Conservation (phyloP, 2,113 vertebrate species). For the Grammomys dolichurus region DNA sequence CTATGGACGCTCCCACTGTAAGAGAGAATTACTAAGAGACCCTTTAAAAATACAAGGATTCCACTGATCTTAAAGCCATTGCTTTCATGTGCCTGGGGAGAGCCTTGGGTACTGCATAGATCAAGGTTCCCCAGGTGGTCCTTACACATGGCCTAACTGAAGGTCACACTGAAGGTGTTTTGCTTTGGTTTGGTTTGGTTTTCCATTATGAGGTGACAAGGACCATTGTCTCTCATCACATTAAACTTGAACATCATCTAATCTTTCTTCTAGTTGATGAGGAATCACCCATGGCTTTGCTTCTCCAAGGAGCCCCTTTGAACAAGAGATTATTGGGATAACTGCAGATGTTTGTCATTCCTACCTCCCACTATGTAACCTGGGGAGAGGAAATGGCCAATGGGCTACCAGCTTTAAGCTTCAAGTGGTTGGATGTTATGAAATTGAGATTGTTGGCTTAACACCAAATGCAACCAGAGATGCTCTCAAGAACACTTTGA, state of each 20-base stretch:
- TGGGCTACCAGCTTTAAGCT: neutral
- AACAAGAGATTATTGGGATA: neutral
- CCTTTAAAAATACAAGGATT: neutral
- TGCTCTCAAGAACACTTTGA: neutral
- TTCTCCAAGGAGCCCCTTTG: neutral
- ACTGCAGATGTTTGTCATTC: neutral
- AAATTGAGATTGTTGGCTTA: neutral
- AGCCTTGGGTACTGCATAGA: neutral
- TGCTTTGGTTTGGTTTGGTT: neutral
- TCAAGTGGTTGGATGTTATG: neutral
- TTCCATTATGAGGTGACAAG: neutral
- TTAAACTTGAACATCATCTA: neutral
- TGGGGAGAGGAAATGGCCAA: neutral
- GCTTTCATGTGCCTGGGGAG: neutral
- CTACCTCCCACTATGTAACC: too few relatives aligned
- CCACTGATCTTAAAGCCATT: neutral
- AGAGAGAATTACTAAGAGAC: neutral
- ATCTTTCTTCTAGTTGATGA: neutral
- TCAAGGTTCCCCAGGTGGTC: neutral
- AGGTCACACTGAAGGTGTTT: neutral
- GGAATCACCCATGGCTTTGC: neutral
- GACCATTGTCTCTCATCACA: neutral
- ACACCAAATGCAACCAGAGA: neutral
- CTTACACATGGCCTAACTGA: neutral
- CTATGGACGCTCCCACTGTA: neutral